These are phyloP conservation scores for Tapirus indicus DNA, from an alignment of 2,797 vertebrate genomes.

Conservation along the genomic window DNA sequence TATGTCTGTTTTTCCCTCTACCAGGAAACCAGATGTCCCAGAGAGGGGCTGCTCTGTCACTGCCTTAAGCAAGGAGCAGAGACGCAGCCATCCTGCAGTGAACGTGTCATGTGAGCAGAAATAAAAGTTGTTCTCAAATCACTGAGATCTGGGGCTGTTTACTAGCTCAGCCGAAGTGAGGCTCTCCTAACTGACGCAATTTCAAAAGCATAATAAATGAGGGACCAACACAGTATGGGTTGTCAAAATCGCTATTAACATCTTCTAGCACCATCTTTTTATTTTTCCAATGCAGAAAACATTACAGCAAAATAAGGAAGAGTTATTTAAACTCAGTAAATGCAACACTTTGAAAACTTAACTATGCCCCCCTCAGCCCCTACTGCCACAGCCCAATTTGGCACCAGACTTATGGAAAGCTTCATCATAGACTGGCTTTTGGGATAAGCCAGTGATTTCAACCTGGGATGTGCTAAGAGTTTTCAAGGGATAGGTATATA, in stretches of 20 bases:
- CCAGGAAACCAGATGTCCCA: not conserved
- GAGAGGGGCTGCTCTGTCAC: not conserved
- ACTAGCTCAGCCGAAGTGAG: not conserved
- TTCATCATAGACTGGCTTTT: not conserved
- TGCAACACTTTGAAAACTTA: not conserved
- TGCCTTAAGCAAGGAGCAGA: not conserved
- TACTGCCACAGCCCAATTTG: not conserved
- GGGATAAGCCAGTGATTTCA: not conserved
- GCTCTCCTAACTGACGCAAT: not conserved
- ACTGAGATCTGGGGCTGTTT: not conserved
- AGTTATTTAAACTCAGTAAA: conserved; percentile 5
- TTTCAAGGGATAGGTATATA: not conserved
- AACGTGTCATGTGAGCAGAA: not conserved
- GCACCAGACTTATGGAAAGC: not conserved
- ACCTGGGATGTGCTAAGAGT: not conserved
- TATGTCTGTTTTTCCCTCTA: not conserved
- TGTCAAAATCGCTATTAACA: not conserved
- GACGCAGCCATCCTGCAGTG: not conserved
- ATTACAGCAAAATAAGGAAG: not conserved
- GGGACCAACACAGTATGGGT: not conserved
- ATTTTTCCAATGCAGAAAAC: not conserved
- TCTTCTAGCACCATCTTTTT: not conserved
- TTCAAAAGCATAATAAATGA: not conserved
- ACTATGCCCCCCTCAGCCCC: not conserved
- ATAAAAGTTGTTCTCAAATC: not conserved